Conservation (phyloP, 2,797 vertebrate genomes). For the Galagoides demidoff region DNA sequence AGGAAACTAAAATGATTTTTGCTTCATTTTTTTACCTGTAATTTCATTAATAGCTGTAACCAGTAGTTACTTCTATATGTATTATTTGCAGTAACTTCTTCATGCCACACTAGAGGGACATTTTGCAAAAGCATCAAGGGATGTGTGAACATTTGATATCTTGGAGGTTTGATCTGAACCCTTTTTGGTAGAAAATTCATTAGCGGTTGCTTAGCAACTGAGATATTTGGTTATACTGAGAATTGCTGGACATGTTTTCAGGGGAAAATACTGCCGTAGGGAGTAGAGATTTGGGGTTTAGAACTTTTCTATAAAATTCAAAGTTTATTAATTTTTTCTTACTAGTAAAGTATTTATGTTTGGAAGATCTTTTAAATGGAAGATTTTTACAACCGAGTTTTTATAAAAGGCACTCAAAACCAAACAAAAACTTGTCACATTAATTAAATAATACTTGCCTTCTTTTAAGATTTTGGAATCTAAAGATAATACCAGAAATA, state of each 20-base stretch:
- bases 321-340: slow-evolving; percentile 37
- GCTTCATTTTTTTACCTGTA: background rate
- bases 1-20: slow-evolving; percentile 31
- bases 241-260: slow-evolving; percentile 61
- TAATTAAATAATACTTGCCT: background rate
- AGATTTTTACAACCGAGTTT: background rate
- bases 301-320: slow-evolving; percentile 60
- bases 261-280: slow-evolving; percentile 57
- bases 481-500: background rate
- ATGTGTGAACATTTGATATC: slow-evolving; percentile 67
- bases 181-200: slow-evolving; percentile 79
- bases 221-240: slow-evolving; percentile 68
- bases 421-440: background rate
- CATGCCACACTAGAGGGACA: slow-evolving; percentile 45
- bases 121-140: slow-evolving; percentile 54
- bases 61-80: background rate
- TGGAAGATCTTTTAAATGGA: slow-evolving; percentile 21
- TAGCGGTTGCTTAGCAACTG: slow-evolving; percentile 80
- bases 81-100: slow-evolving; percentile 61
- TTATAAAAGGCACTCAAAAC: background rate
- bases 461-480: background rate
- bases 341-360: slow-evolving; percentile 28
- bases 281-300: slow-evolving; percentile 54
- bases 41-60: background rate
- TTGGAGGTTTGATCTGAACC: slow-evolving; percentile 51